Conservation (phyloP, 2,113 vertebrate genomes). For the Ranitomeya variabilis region DNA sequence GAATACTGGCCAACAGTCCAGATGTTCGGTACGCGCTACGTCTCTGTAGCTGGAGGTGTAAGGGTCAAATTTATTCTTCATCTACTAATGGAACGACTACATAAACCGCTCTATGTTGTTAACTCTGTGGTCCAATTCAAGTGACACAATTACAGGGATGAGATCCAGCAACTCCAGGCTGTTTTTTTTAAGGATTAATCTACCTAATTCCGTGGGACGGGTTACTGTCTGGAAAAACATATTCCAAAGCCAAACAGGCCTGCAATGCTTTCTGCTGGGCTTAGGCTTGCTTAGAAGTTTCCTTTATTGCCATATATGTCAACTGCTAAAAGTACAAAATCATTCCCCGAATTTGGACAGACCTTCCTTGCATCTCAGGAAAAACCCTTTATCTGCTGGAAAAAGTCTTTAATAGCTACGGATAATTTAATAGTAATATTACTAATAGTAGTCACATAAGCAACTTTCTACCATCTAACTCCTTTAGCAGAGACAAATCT, state of each 20-base stretch:
- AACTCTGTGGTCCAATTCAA: conserved; percentile 15
- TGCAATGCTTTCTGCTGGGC: not conserved
- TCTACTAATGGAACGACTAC: not conserved
- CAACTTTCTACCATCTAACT: too few species aligned
- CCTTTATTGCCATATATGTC: not conserved
- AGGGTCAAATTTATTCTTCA: not conserved
- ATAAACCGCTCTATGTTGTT: not conserved
- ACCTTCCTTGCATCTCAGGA: not conserved
- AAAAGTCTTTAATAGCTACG: not conserved
- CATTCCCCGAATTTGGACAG: not conserved
- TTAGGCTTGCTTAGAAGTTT: not conserved
- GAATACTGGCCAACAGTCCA: not conserved
- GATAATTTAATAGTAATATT: too few species aligned
- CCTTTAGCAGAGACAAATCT: too few species aligned
- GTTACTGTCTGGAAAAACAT: conserved; percentile 32
- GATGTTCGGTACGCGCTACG: not conserved
- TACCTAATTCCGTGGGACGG: not conserved
- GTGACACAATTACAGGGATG: conserved; percentile 12
- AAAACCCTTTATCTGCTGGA: not conserved
- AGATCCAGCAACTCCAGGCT: conserved; percentile 9
- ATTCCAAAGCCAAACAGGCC: conserved; percentile 21
- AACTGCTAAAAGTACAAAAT: not conserved
- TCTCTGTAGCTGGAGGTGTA: not conserved
- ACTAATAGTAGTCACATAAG: too few species aligned
- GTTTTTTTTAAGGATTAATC: conserved; percentile 20